phyloP scores from a whole-genome alignment of 2,113 vertebrate species.

The Datnioides undecimradiatus region DNA sequence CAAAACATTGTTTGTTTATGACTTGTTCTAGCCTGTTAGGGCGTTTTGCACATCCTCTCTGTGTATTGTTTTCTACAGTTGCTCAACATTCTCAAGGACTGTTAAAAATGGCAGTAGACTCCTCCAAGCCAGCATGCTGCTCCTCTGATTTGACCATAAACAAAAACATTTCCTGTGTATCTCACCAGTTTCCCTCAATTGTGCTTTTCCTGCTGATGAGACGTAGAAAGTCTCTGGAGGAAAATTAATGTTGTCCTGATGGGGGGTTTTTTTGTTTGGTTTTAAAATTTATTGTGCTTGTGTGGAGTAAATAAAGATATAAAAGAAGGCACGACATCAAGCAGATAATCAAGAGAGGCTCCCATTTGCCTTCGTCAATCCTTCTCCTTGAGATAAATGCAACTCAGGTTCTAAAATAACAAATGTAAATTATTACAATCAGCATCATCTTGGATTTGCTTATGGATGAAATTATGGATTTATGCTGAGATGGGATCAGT shows the following conservation, averaged over 20 bases:
- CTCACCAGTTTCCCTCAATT: constrained; percentile 76
- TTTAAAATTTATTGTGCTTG: constrained; percentile 27
- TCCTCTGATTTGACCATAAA: constrained; percentile 66
- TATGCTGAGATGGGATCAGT: not conserved
- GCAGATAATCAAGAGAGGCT: not conserved
- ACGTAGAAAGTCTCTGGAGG: constrained; percentile 70
- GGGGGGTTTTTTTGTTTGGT: not conserved
- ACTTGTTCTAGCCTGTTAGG: not conserved
- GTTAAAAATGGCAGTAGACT: constrained; percentile 37
- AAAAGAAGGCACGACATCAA: not conserved
- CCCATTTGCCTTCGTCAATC: not conserved
- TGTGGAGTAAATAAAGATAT: constrained; percentile 38
- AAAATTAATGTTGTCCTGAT: constrained; percentile 70
- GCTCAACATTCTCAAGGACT: constrained; percentile 48
- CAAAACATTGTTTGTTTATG: not conserved
- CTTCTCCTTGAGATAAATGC: not conserved
- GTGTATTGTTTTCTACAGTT: constrained; percentile 56
- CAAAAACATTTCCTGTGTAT: constrained; percentile 75
- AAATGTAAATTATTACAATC: not conserved
- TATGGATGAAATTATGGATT: not conserved
- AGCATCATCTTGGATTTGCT: not conserved
- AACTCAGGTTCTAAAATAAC: not conserved
- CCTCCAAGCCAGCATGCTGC: constrained; percentile 42
- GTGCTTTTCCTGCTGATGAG: constrained; percentile 49
- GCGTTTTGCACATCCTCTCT: constrained; percentile 35